These are phyloP conservation scores for Lypha dubia DNA, from an alignment of 2,888 invertebrate genomes.

Conservation along the genomic window DNA sequence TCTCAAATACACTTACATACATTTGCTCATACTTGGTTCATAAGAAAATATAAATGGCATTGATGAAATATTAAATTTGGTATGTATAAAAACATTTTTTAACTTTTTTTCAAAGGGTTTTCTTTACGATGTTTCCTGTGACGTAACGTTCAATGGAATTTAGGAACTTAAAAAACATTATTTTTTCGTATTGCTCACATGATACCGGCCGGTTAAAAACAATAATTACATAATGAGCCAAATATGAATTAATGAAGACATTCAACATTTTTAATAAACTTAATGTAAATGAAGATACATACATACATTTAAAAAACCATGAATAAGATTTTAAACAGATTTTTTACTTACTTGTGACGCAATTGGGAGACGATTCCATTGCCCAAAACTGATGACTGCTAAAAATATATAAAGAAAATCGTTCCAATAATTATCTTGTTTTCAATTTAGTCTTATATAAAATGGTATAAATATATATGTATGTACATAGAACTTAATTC, in stretches of 20 bases:
- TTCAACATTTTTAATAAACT: too few relatives aligned
- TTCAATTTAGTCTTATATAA: not conserved
- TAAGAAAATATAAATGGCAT: not conserved
- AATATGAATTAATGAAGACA: not conserved
- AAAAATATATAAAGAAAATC: conserved; percentile 61
- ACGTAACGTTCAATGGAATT: conserved; percentile 44
- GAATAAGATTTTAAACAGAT: not conserved
- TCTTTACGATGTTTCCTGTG: conserved; percentile 36
- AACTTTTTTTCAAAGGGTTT: not conserved
- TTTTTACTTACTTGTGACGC: conserved; percentile 80
- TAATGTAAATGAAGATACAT: not conserved
- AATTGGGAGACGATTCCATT: conserved; percentile 79
- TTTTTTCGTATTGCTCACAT: conserved; percentile 56
- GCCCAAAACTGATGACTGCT: conserved; percentile 76
- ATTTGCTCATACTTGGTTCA: not conserved
- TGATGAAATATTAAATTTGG: not conserved
- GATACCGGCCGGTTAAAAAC: conserved; percentile 54
- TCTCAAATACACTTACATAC: not conserved
- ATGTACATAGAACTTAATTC: not conserved
- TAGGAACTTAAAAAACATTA: not conserved
- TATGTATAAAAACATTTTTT: not conserved
- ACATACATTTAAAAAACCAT: conserved; percentile 4
- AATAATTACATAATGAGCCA: conserved; percentile 47
- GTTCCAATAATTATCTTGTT: too few relatives aligned
- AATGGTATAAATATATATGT: too few relatives aligned